phyloP scores from a whole-genome alignment of 2,113 vertebrate genomes.

The Marcusenius ussheri region DNA sequence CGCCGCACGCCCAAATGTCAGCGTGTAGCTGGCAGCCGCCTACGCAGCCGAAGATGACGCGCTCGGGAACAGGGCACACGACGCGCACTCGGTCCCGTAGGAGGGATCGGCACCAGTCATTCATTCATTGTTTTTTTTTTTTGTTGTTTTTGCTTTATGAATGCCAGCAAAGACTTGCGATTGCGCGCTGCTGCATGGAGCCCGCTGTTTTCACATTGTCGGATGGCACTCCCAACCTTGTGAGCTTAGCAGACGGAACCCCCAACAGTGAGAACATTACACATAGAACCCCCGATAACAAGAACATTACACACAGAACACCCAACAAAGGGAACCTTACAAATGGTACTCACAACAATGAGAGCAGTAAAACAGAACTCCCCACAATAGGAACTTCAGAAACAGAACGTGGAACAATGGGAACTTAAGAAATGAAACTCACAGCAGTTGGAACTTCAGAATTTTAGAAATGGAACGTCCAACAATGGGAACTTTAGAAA shows the following conservation, averaged over 20 bases:
- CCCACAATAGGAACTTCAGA: neutral
- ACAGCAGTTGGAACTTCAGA: neutral
- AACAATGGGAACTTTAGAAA: neutral
- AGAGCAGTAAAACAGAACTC: neutral
- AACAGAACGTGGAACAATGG: neutral
- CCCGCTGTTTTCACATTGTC: neutral
- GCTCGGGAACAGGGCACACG: neutral
- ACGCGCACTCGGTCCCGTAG: neutral
- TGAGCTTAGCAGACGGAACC: neutral
- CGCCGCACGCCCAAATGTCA: constrained; percentile 22
- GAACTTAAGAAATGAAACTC: neutral
- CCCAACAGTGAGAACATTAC: neutral
- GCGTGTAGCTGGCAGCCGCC: constrained; percentile 16
- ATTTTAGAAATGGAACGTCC: neutral
- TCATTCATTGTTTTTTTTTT: constrained; percentile 7
- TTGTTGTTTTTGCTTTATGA: neutral
- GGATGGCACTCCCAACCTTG: neutral
- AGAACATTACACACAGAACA: neutral
- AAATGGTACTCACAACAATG: neutral
- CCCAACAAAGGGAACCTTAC: neutral
- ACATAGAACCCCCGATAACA: neutral
- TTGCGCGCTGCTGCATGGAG: neutral
- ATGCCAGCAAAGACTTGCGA: neutral
- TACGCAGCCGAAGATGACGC: constrained; percentile 3
- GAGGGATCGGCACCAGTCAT: neutral